Evolutionary conservation across 1,140 invertebrate genomes (phyloP).

Genomic region (Plodia interpunctella): DNA sequence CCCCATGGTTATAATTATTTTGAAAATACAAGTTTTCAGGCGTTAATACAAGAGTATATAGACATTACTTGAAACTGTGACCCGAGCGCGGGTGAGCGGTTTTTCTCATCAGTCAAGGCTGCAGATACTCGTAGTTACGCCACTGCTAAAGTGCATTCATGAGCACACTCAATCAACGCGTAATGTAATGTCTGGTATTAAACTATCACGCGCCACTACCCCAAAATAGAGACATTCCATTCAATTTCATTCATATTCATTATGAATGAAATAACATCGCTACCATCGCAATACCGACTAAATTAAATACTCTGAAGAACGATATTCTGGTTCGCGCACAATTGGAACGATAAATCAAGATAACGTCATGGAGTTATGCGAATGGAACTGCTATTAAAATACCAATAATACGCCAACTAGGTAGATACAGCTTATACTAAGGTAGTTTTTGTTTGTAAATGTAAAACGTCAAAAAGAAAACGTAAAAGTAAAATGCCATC

Average conservation of each 20-base stretch:
- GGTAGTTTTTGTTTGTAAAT: no score
- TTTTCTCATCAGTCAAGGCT: no score
- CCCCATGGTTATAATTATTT: no score
- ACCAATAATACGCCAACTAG: slow-evolving; percentile 56
- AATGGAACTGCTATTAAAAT: slow-evolving; percentile 63
- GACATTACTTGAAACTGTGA: no score
- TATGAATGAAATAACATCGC: slow-evolving; percentile 45
- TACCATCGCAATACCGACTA: slow-evolving; percentile 45
- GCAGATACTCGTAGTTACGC: no score
- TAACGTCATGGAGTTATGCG: slow-evolving; percentile 63
- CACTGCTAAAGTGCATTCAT: slow-evolving; percentile 56
- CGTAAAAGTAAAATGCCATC: no score
- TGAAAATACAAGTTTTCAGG: no score
- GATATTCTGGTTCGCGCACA: slow-evolving; percentile 43
- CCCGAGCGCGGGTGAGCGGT: no score
- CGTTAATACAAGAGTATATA: no score
- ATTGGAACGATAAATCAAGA: slow-evolving; percentile 64
- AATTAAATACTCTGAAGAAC: slow-evolving; percentile 47
- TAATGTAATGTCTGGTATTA: slow-evolving; percentile 35
- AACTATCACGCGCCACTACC: slow-evolving; percentile 51
- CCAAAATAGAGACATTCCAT: slow-evolving; percentile 54
- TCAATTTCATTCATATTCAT: slow-evolving; percentile 62
- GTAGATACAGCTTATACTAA: slow-evolving; percentile 22
- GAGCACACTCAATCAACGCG: slow-evolving; percentile 46
- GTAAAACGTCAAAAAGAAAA: no score